Evolutionary conservation across 2,113 vertebrate species (phyloP).

Genomic region (Colinus virginianus): DNA sequence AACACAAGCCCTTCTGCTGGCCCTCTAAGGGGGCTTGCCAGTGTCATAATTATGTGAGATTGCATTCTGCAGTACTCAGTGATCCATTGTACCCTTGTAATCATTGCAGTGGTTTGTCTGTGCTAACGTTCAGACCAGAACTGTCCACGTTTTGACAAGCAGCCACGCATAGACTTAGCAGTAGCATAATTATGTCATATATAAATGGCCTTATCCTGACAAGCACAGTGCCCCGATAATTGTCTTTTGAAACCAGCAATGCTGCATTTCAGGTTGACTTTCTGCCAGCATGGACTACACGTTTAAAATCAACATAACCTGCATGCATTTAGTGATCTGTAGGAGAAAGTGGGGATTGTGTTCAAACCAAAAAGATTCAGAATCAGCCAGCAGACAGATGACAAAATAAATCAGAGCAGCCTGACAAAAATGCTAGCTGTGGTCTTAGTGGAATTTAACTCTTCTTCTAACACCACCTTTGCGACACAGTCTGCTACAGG

Average conservation of each 20-base stretch:
- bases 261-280: background rate
- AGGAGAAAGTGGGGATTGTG: background rate
- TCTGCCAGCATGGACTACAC: background rate
- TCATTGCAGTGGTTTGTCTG: background rate
- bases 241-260: background rate
- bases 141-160: background rate
- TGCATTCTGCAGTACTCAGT: background rate
- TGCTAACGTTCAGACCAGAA: background rate
- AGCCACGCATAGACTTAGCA: background rate
- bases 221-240: background rate
- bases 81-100: background rate
- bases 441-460: background rate
- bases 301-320: background rate
- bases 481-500: background rate
- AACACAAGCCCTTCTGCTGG: slow-evolving; percentile 36
- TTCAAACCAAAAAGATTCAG: background rate
- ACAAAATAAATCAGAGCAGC: background rate
- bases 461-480: background rate
- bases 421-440: background rate
- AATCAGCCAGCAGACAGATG: background rate
- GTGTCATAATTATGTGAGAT: background rate
- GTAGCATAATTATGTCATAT: background rate
- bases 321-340: background rate
- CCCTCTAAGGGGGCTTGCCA: background rate
- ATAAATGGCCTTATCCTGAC: background rate